Percentiles rank a stretch among this genome's conserved stretches.
These are phyloP conservation scores for Toxotes lorentzi DNA, from an alignment of 2,797 vertebrate species.

Conservation along the genomic window DNA sequence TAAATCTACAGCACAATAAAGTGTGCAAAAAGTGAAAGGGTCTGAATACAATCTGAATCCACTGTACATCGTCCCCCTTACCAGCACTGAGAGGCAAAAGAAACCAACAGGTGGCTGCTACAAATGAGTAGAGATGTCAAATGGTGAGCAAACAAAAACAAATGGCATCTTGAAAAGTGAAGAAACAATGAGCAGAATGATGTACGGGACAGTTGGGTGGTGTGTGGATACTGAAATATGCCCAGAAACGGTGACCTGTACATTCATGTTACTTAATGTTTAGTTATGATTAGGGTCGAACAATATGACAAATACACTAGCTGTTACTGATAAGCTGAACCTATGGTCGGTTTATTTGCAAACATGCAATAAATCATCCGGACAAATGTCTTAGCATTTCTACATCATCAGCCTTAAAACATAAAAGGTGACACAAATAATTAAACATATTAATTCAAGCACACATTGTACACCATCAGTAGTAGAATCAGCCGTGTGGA, in stretches of 20 bases:
- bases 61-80: not conserved
- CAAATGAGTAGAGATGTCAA: slow-evolving; percentile 5
- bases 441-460: not conserved
- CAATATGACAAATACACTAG: not conserved
- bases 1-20: not conserved
- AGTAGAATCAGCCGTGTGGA: too few species aligned
- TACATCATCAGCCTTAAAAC: not conserved
- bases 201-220: not conserved
- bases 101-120: not conserved
- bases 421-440: not conserved
- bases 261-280: not conserved
- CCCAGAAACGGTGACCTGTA: not conserved
- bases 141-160: not conserved
- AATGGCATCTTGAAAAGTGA: not conserved
- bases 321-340: not conserved
- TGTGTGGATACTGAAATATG: not conserved
- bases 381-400: not conserved
- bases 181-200: not conserved
- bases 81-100: not conserved
- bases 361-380: not conserved
- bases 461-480: not conserved
- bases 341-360: not conserved
- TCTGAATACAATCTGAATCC: not conserved
- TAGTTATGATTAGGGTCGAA: not conserved
- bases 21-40: not conserved